A percentile compares a stretch with the other conserved stretches of the same genome.
Evolutionary conservation across 2,888 invertebrate species (phyloP).

Genomic region (Lysandra bellargus): DNA sequence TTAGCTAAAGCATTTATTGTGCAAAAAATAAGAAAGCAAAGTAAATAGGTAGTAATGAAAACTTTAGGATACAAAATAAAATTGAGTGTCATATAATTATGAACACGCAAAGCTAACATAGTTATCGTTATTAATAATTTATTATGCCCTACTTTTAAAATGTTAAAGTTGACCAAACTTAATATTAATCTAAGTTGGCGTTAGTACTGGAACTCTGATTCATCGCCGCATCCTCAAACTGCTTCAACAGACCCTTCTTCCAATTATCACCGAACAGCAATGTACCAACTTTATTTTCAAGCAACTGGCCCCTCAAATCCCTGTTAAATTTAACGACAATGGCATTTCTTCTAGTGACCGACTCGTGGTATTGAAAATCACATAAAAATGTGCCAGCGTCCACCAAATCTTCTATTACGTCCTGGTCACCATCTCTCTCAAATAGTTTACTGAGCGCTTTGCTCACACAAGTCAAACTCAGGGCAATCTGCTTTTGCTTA

Average conservation of each 20-base stretch:
- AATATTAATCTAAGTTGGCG: neutral
- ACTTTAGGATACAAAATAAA: too few relatives aligned
- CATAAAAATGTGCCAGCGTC: neutral
- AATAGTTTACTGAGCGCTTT: conserved; percentile 1
- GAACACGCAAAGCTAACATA: neutral
- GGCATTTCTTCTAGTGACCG: neutral
- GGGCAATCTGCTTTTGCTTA: conserved; percentile 5
- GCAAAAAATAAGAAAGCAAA: neutral
- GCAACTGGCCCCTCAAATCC: neutral
- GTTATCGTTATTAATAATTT: neutral
- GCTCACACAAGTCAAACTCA: neutral
- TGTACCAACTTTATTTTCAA: neutral
- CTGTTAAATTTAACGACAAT: neutral
- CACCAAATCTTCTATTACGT: neutral
- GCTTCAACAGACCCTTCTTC: neutral
- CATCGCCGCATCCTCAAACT: neutral
- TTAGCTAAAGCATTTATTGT: neutral
- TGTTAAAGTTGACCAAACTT: neutral
- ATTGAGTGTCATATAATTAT: too few relatives aligned
- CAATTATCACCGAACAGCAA: neutral
- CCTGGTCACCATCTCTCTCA: neutral
- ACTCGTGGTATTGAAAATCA: conserved; percentile 9
- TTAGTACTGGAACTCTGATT: neutral
- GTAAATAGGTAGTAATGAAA: too few relatives aligned
- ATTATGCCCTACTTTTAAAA: neutral